phyloP scores from a whole-genome alignment of 2,113 vertebrate genomes.

The Pteruthius melanotis region DNA sequence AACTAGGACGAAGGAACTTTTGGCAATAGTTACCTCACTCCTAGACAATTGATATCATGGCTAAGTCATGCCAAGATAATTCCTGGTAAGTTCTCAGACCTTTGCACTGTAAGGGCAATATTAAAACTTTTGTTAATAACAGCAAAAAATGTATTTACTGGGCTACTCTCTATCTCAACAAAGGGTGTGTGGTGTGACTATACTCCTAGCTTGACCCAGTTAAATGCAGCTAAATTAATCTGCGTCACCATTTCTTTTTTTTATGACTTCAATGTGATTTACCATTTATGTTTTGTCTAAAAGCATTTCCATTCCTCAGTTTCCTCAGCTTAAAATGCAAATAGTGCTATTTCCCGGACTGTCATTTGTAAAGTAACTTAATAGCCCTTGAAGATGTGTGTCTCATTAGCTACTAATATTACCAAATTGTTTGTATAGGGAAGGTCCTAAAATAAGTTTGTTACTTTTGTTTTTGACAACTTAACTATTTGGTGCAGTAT shows the following conservation, averaged over 20 bases:
- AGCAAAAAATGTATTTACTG: background rate
- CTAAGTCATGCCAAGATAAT: background rate
- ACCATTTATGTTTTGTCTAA: background rate
- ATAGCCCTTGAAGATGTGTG: background rate
- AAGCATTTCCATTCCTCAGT: background rate
- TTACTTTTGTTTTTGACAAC: background rate
- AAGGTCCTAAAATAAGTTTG: background rate
- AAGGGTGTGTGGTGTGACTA: background rate
- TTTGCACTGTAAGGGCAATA: background rate
- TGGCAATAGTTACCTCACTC: background rate
- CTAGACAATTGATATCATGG: background rate
- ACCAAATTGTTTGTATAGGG: background rate
- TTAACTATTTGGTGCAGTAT: background rate
- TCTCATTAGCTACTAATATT: background rate
- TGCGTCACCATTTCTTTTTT: background rate
- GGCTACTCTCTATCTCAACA: background rate
- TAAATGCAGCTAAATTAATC: background rate
- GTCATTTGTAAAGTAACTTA: background rate
- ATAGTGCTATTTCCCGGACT: background rate
- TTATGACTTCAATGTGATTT: background rate
- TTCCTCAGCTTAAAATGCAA: conserved; percentile 3
- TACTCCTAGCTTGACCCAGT: background rate
- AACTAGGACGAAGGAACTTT: background rate
- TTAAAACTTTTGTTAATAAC: background rate
- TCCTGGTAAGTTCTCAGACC: background rate